These are phyloP conservation scores for Taenaris catops DNA, from an alignment of 2,888 invertebrate genomes.

Conservation along the genomic window DNA sequence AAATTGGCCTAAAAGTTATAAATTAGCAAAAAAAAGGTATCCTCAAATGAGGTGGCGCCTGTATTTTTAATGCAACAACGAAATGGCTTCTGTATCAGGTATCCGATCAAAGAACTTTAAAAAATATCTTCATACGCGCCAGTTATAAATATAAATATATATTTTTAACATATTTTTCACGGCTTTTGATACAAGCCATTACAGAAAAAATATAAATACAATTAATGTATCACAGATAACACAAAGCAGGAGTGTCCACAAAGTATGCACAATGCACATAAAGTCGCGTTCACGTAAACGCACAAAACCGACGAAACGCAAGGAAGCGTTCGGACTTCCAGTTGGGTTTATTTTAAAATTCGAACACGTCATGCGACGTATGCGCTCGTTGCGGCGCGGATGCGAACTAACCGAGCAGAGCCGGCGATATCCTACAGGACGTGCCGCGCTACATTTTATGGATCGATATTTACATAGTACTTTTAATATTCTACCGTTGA, in stretches of 20 bases:
- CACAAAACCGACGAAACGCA: background rate
- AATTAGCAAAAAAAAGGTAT: too few species aligned
- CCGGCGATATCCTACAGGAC: slow-evolving; percentile 69
- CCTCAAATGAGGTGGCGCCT: too few species aligned
- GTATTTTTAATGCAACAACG: slow-evolving; percentile 11
- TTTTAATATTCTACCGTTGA: slow-evolving; percentile 62
- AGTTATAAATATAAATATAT: too few species aligned
- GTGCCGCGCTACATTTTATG: slow-evolving; percentile 53
- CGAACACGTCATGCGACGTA: slow-evolving; percentile 53
- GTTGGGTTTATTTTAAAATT: slow-evolving; percentile 40
- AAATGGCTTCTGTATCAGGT: slow-evolving; percentile 22
- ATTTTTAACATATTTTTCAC: too few species aligned
- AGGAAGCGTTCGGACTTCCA: slow-evolving; percentile 10
- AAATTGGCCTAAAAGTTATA: too few species aligned
- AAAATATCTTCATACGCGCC: too few species aligned
- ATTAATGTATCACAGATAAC: slow-evolving; percentile 1
- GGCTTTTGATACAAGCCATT: too few species aligned
- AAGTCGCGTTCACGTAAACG: slow-evolving; percentile 8
- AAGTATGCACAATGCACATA: slow-evolving; percentile 3
- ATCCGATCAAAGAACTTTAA: too few species aligned
- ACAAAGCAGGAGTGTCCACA: background rate
- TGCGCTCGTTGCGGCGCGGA: slow-evolving; percentile 62
- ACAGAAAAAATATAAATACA: too few species aligned
- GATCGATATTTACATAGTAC: slow-evolving; percentile 76
- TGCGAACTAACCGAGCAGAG: slow-evolving; percentile 53